Evolutionary conservation across 2,797 vertebrate genomes (phyloP).

Genomic region (Siniperca obscura): DNA sequence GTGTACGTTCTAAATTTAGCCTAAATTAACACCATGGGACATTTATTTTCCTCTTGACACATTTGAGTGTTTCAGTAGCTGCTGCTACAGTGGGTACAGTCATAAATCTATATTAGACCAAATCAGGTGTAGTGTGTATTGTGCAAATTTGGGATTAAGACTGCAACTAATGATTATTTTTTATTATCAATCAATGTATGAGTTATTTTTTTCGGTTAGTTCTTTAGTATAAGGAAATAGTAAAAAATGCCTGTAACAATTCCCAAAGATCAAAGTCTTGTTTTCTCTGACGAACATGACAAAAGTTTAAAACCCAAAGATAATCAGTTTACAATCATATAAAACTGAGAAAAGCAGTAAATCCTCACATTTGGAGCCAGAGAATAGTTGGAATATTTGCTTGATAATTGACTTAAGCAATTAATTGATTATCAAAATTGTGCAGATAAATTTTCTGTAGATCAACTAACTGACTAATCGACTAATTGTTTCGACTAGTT

Average conservation of each 20-base stretch:
- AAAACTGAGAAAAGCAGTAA: not conserved
- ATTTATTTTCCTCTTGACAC: not conserved
- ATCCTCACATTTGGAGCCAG: not conserved
- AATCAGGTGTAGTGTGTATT: not conserved
- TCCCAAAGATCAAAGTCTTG: too few species aligned
- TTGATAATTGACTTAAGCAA: not conserved
- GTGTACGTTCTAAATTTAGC: slow-evolving; percentile 14
- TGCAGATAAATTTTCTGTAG: not conserved
- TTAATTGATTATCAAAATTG: not conserved
- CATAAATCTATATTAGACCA: not conserved
- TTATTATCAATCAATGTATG: not conserved
- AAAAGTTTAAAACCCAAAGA: not conserved
- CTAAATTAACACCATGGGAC: not conserved
- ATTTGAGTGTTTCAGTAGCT: not conserved
- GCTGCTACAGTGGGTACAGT: not conserved
- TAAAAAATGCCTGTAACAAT: not conserved
- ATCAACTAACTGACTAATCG: not conserved
- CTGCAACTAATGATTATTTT: not conserved
- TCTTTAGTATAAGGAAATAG: not conserved
- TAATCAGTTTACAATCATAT: not conserved
- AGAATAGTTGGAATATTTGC: not conserved
- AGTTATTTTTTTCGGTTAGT: not conserved
- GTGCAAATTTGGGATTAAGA: not conserved
- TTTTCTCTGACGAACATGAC: not conserved
- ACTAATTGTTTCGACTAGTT: not conserved